Base-by-base conservation (phyloP, 1,140 invertebrate species). In the Cephus cinctus region DNA sequence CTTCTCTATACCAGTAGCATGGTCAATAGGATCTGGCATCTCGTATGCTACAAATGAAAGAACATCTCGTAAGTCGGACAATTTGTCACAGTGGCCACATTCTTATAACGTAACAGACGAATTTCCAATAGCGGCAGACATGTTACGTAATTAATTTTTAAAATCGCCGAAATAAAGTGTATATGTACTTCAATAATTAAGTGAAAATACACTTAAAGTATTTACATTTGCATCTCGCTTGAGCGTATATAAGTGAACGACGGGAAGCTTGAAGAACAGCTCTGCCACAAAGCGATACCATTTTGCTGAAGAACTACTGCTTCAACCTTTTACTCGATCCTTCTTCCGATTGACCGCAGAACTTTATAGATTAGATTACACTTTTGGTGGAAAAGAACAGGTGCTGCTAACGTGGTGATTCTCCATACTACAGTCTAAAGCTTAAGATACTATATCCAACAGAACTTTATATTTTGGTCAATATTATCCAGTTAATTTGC, bases 1-100 rank as follows among this genome's bases (percentile, higher is more conserved):
- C 73, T 93, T 92, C 70, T 98, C 94, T 22, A 93, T 62, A 60
- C 96, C 96, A 47, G 94, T 96, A 2, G 94, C 89, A 73, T 94
- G 92, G 61, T 97, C 94, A 57, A 96, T 55, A 9, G 90, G 88
- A 73, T 96, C 92, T 22, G 89, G 77, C 80, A 91, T 27, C n/a
- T 27, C 25, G n/a, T 27, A 27, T 27, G 6, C n/a, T 27, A 27
- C 6, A 27, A 27, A 27, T 3, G 16, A 43, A 36, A 16, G 3
- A 22, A 41, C 49, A 38, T 9, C 6, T 3, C 4, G 6, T 16
- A 27, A 42, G 34, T 19, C 5, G 5, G 12, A 8, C 22, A 16
- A 2, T n/a, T n/a, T n/a, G n/a, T n/a, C n/a, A n/a, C n/a, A n/a
- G n/a, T n/a, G n/a, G n/a, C n/a, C n/a, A n/a, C n/a, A n/a, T n/a